These are phyloP conservation scores for Araneus ventricosus DNA, from an alignment of 1,140 invertebrate genomes.

Conservation along the genomic window DNA sequence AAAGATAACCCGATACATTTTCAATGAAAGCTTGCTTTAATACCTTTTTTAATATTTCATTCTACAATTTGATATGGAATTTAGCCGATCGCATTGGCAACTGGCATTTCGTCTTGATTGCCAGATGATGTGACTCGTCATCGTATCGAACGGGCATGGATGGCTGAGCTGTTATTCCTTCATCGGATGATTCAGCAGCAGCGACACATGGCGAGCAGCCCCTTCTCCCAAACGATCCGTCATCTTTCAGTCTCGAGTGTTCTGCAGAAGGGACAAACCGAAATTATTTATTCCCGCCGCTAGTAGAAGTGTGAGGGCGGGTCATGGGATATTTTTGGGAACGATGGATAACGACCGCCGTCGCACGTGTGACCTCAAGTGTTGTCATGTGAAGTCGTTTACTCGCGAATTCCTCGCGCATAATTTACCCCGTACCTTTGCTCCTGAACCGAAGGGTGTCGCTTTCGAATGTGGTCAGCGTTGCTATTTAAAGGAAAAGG, in stretches of 20 bases:
- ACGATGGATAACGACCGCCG: neutral
- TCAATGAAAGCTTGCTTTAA: too few species aligned
- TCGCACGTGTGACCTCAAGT: constrained; percentile 4
- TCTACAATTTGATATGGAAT: too few species aligned
- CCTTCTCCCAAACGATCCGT: constrained; percentile 13
- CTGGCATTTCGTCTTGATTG: too few species aligned
- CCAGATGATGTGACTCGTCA: neutral
- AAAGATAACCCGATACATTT: too few species aligned
- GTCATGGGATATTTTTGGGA: constrained; percentile 21
- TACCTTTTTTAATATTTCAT: too few species aligned
- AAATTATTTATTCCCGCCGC: constrained; percentile 2
- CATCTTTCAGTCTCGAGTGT: constrained; percentile 47
- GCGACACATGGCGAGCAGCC: constrained; percentile 47
- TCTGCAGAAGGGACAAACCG: constrained; percentile 17
- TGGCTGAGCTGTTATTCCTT: constrained; percentile 37
- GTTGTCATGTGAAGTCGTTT: constrained; percentile 35
- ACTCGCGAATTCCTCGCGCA: neutral
- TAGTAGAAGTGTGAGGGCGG: constrained; percentile 20
- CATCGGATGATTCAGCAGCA: constrained; percentile 54
- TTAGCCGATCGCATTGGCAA: too few species aligned
- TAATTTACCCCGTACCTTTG: constrained; percentile 11
- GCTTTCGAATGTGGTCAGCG: neutral
- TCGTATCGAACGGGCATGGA: neutral
- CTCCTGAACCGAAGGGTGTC: neutral
- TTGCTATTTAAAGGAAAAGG: neutral